These are phyloP conservation scores for Tortrix viridana DNA, from an alignment of 2,888 invertebrate species.

Conservation along the genomic window DNA sequence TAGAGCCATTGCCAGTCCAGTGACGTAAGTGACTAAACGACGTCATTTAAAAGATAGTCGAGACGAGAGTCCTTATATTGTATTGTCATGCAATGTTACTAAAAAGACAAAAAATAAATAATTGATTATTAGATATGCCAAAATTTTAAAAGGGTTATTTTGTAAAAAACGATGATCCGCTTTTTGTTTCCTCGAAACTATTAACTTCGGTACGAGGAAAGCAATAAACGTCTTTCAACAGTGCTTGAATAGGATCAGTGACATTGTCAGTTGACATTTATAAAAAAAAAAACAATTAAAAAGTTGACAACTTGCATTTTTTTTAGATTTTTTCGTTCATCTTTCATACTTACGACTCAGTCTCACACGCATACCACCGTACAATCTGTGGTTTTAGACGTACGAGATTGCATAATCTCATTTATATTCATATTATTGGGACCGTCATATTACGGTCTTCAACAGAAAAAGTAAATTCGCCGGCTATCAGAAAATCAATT, in stretches of 20 bases:
- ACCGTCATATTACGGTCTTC: conserved; percentile 8
- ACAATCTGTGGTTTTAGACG: too few species aligned
- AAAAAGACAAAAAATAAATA: too few species aligned
- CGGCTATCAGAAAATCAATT: conserved; percentile 18
- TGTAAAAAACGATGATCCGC: too few species aligned
- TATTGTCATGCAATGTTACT: too few species aligned
- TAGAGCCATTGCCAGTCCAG: conserved; percentile 10
- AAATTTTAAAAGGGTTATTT: too few species aligned
- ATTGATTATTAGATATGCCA: too few species aligned
- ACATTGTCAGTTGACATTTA: conserved; percentile 7
- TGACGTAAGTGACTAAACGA: conserved; percentile 36
- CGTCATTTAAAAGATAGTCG: conserved; percentile 18
- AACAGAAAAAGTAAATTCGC: conserved; percentile 16
- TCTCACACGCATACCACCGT: background rate
- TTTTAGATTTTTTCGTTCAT: too few species aligned
- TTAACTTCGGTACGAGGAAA: too few species aligned
- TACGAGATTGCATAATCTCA: conserved; percentile 25
- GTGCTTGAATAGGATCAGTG: conserved; percentile 17
- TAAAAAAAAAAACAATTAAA: too few species aligned
- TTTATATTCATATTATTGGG: conserved; percentile 12
- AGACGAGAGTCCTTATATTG: too few species aligned
- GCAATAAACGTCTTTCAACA: conserved; percentile 10
- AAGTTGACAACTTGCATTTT: too few species aligned
- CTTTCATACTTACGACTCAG: background rate
- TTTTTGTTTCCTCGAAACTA: too few species aligned